These are phyloP conservation scores for Sebastes flavidus DNA, from an alignment of 2,797 vertebrate species.

Conservation along the genomic window DNA sequence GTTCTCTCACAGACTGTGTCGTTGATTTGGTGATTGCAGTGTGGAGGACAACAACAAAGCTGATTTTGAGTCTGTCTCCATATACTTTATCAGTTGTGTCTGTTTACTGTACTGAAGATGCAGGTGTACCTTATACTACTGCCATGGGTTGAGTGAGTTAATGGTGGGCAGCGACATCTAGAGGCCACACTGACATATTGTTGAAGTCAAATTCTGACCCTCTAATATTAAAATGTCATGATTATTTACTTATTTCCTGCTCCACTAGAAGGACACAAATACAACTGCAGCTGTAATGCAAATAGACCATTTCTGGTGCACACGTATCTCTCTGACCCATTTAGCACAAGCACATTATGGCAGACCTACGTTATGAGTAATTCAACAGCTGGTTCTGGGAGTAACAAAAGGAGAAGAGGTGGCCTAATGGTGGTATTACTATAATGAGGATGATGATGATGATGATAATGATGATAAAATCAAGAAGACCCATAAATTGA, in stretches of 20 bases:
- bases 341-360: neutral
- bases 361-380: neutral
- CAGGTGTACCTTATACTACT: neutral
- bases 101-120: neutral
- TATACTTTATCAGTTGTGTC: neutral
- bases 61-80: slow-evolving; percentile 18
- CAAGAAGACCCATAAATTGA: neutral
- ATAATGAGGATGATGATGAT: slow-evolving; percentile 1
- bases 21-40: slow-evolving; percentile 33
- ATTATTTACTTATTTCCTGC: neutral
- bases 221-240: neutral
- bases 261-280: neutral
- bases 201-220: neutral
- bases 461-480: neutral
- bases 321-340: neutral
- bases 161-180: slow-evolving; percentile 61
- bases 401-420: neutral
- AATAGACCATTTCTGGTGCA: neutral
- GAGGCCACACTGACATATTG: slow-evolving; percentile 9
- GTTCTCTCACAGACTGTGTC: neutral
- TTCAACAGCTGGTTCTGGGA: neutral
- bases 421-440: neutral
- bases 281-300: neutral
- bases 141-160: neutral
- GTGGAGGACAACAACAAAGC: slow-evolving; percentile 26